phyloP scores from a whole-genome alignment of 2,888 invertebrate genomes.

The Macrosiphum euphorbiae region DNA sequence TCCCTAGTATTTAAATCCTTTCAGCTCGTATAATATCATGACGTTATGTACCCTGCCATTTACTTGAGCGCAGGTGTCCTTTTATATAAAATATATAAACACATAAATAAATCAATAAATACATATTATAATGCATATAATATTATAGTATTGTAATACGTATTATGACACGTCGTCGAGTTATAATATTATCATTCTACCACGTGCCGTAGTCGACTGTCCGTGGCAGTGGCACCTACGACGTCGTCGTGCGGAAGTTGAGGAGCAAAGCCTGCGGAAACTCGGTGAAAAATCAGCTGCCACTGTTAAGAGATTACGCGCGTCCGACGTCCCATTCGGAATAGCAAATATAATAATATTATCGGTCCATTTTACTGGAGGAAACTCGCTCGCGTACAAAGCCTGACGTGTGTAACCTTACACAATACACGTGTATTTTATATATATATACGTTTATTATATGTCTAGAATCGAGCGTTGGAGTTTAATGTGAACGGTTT shows the following conservation, averaged over 20 bases:
- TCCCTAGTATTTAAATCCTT: no score
- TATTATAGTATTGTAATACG: no score
- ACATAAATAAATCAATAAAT: no score
- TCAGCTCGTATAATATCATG: no score
- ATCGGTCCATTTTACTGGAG: background rate
- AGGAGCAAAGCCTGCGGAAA: background rate
- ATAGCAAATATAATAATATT: slow-evolving; percentile 36
- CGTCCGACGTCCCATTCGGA: slow-evolving; percentile 9
- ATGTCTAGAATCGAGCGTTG: background rate
- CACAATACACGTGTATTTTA: background rate
- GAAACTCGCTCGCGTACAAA: background rate
- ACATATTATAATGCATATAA: no score
- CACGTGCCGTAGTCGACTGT: background rate
- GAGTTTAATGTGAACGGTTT: slow-evolving; percentile 3
- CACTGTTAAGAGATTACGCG: slow-evolving; percentile 44
- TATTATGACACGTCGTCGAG: background rate
- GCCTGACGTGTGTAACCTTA: background rate
- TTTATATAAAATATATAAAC: no score
- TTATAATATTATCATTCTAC: background rate
- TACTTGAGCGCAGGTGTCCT: no score
- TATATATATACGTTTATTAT: background rate
- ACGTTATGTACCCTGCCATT: no score
- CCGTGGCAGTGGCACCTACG: fast-evolving
- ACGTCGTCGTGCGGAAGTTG: background rate
- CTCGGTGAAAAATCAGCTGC: background rate